Evolutionary conservation across 2,113 vertebrate species (phyloP).

Genomic region (Crotalus horridus): DNA sequence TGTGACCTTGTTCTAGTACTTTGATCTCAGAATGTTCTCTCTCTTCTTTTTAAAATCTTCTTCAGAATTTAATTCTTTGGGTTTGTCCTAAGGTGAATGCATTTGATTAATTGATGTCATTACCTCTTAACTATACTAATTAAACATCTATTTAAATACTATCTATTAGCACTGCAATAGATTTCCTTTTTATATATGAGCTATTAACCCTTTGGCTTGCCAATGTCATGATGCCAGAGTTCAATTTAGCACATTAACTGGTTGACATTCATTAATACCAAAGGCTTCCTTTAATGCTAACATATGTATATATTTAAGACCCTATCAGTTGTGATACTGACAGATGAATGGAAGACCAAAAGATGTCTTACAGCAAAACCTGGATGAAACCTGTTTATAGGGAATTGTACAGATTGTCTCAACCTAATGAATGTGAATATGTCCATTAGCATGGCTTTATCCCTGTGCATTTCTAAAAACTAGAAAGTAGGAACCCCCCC

Average conservation of each 20-base stretch:
- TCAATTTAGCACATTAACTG: conserved; percentile 29
- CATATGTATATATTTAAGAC: conserved; percentile 6
- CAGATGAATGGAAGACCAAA: neutral
- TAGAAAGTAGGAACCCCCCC: neutral
- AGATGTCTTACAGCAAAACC: neutral
- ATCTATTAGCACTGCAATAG: conserved; percentile 40
- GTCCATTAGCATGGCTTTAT: neutral
- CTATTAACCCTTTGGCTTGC: conserved; percentile 36
- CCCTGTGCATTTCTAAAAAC: neutral
- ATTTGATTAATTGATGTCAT: conserved; percentile 71
- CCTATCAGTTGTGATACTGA: no score
- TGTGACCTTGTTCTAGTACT: conserved; percentile 62
- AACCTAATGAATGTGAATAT: neutral
- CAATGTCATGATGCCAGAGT: neutral
- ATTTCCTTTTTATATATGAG: conserved; percentile 23
- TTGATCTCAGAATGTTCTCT: conserved; percentile 32
- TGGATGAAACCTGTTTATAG: neutral
- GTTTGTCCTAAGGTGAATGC: conserved; percentile 60
- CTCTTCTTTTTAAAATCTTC: conserved; percentile 39
- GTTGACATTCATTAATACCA: conserved; percentile 15
- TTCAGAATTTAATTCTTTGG: conserved; percentile 53
- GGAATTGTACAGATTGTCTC: neutral
- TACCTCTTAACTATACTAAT: conserved; percentile 58
- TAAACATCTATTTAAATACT: conserved; percentile 61
- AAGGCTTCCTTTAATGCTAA: neutral